These are phyloP conservation scores for Leucoma salicis DNA, from an alignment of 2,888 invertebrate genomes.

Conservation along the genomic window DNA sequence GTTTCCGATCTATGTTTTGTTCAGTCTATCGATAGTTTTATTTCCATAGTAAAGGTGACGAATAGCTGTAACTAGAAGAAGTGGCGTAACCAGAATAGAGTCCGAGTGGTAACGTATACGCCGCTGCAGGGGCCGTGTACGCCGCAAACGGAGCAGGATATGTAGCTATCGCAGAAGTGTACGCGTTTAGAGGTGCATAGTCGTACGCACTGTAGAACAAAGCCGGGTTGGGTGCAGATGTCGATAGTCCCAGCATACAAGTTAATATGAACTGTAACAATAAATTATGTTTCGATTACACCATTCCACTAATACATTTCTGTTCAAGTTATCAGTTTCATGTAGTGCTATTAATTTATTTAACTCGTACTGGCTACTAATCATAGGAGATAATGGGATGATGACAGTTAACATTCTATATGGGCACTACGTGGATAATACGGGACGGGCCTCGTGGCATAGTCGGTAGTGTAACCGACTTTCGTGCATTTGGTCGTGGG, in stretches of 20 bases:
- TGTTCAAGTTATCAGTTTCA: too few species aligned
- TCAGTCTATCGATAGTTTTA: too few species aligned
- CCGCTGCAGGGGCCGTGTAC: slow-evolving; percentile 23
- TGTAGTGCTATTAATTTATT: too few species aligned
- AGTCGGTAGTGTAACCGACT: too few species aligned
- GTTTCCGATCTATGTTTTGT: too few species aligned
- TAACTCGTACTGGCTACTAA: too few species aligned
- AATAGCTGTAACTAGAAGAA: neutral
- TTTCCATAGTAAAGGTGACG: neutral
- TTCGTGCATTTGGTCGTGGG: too few species aligned
- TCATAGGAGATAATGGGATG: too few species aligned
- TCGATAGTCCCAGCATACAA: slow-evolving; percentile 47
- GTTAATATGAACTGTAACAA: slow-evolving; percentile 51
- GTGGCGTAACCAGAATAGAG: slow-evolving; percentile 38
- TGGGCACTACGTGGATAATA: too few species aligned
- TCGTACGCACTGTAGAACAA: slow-evolving; percentile 18
- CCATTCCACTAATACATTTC: too few species aligned
- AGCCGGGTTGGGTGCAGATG: slow-evolving; percentile 35
- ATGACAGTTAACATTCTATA: too few species aligned
- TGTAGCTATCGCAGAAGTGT: neutral
- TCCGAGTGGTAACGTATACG: slow-evolving; percentile 37
- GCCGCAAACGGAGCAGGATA: slow-evolving; percentile 7
- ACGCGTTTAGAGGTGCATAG: neutral
- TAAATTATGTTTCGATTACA: neutral
- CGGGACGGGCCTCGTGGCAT: too few species aligned